Base-by-base conservation (phyloP, 2,888 invertebrate genomes). In the Yponomeuta evonymella region DNA sequence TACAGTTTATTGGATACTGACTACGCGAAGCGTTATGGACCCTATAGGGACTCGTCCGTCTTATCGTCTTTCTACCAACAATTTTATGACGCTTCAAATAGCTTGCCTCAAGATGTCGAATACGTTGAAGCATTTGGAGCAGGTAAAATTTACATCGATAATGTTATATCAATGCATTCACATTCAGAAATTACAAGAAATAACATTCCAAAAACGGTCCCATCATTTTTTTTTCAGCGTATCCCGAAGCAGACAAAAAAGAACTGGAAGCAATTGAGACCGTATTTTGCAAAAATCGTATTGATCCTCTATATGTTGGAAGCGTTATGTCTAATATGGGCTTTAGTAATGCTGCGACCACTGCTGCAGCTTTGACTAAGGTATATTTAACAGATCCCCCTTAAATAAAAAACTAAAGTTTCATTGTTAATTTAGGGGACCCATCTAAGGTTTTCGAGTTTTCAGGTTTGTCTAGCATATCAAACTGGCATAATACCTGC, bases 121-220 rank as follows among this genome's bases (percentile, higher is more conserved):
- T 96, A 94, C 78, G 88, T 96, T 33, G 96, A 96, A 81, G 95
- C 95, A 62, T 95, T 95, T 82, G 95, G 95, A 23, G 94, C 94
- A 71, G 95, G 95, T 77, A 76, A 72, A 2, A 67, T 4, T 15
- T 64, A 10, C 6, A 10, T 64, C 9, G 8, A 29, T 23, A 29
- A 51, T 51, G 11, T 51, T 51, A 51, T 12, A 51, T 12, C 51
- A 58, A 58, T 58, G 51, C 51, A 58, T 4, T 15, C 51, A 15
- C 12, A 15, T 58, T 58, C 8, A 43, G 8, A 9, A 43, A 43
- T 4, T 2, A 36, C 43, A 43, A 43, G 8, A 43, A 43, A 43
- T 5, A 43, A 43, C 43, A 43, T 43, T 43, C 43, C 43, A 43
- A 43, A 43, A 43, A 5, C 43, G 43, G 8, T 6, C 43, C 43